These are phyloP conservation scores for Heliconius ismenius DNA, from an alignment of 2,888 invertebrate species.

Conservation along the genomic window DNA sequence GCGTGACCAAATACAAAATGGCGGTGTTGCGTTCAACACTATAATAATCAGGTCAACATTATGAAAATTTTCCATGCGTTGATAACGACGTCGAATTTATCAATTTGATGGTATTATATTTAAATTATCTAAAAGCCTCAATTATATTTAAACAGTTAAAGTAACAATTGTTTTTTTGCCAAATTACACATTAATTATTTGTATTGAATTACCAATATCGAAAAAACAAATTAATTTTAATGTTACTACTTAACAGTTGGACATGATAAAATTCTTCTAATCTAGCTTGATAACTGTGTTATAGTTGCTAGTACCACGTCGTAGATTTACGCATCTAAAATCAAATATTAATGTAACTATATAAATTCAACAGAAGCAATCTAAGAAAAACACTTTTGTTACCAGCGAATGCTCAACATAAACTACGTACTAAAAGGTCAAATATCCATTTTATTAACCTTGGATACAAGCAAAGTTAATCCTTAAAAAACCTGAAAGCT, in stretches of 20 bases:
- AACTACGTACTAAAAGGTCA: conserved; percentile 1
- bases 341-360: conserved; percentile 3
- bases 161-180: no score
- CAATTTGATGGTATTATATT: background rate
- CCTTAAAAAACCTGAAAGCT: conserved; percentile 44
- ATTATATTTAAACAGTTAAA: no score
- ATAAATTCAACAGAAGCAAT: conserved; percentile 14
- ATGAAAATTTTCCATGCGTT: conserved; percentile 32
- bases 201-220: no score
- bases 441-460: conserved; percentile 23
- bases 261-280: background rate
- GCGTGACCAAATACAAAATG: conserved; percentile 35
- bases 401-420: background rate
- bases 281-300: background rate
- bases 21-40: conserved; percentile 34
- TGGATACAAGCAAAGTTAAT: conserved; percentile 43
- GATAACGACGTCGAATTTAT: conserved; percentile 28
- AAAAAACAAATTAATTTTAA: background rate
- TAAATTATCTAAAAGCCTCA: background rate
- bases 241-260: background rate
- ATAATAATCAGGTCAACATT: conserved; percentile 31
- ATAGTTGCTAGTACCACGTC: background rate
- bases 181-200: no score
- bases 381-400: conserved; percentile 7
- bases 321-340: background rate